phyloP scores from a whole-genome alignment of 2,888 invertebrate species.

The Pterostichus niger region DNA sequence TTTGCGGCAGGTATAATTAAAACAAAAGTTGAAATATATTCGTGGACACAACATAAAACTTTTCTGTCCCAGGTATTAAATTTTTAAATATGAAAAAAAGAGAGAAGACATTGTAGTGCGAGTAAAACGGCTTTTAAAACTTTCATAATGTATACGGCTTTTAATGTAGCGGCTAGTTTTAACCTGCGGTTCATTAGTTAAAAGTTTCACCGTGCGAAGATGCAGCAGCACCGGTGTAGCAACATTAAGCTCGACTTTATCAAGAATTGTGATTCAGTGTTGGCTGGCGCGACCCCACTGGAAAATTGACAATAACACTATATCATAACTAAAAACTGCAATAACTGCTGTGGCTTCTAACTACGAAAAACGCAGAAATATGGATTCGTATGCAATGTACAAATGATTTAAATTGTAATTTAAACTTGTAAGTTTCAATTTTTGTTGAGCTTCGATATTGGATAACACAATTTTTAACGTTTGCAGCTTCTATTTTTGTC shows the following conservation, averaged over 20 bases:
- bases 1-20: slow-evolving; percentile 51
- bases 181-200: slow-evolving; percentile 57
- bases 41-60: slow-evolving; percentile 39
- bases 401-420: slow-evolving; percentile 27
- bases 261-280: slow-evolving; percentile 44
- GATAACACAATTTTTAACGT: slow-evolving; percentile 36
- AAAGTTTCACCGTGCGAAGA: slow-evolving; percentile 44
- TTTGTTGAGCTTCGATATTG: slow-evolving; percentile 19
- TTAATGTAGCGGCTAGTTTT: slow-evolving; percentile 62
- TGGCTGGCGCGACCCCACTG: background rate
- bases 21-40: slow-evolving; percentile 63
- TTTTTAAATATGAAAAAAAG: slow-evolving; percentile 59
- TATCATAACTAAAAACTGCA: slow-evolving; percentile 22
- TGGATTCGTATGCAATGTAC: background rate
- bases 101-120: slow-evolving; percentile 52
- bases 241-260: slow-evolving; percentile 45
- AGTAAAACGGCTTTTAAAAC: slow-evolving; percentile 63
- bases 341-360: background rate
- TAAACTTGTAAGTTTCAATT: slow-evolving; percentile 38
- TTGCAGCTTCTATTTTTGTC: slow-evolving; percentile 16
- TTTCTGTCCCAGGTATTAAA: slow-evolving; percentile 51
- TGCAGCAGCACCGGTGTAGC: background rate
- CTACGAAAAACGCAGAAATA: background rate
- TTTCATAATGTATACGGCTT: slow-evolving; percentile 64
- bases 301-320: slow-evolving; percentile 40